These are phyloP conservation scores for Dasypus novemcinctus DNA, from an alignment of 2,113 vertebrate genomes.

Conservation along the genomic window DNA sequence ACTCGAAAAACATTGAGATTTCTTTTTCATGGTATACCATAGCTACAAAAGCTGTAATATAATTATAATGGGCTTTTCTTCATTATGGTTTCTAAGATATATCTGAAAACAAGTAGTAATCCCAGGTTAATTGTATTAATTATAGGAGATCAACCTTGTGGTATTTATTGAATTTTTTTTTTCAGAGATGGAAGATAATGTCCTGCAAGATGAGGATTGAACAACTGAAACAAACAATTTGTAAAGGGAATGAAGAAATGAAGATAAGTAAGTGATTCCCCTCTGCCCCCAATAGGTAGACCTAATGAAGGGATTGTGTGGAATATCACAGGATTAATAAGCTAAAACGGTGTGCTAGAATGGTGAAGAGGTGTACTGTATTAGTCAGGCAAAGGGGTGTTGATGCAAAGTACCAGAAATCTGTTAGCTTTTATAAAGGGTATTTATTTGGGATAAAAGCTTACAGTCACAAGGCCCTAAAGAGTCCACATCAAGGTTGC, in stretches of 20 bases:
- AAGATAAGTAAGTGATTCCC: constrained; percentile 88
- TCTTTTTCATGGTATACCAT: not conserved
- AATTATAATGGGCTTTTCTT: not conserved
- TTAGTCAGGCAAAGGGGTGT: no score
- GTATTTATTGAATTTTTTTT: constrained; percentile 69
- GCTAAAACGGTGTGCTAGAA: not conserved
- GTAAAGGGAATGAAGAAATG: constrained; percentile 91
- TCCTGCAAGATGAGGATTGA: constrained; percentile 96
- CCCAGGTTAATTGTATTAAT: constrained; percentile 33
- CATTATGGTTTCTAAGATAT: constrained; percentile 22
- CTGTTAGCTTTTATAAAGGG: no score
- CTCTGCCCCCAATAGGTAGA: not conserved
- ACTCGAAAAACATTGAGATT: not conserved
- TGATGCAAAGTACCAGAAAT: no score
- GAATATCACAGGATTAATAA: not conserved
- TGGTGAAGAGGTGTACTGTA: no score
- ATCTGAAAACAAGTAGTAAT: constrained; percentile 1
- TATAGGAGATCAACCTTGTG: constrained; percentile 38
- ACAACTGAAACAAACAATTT: constrained; percentile 95
- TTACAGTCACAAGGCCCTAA: no score
- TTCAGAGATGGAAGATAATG: constrained; percentile 99
- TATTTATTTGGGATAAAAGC: no score
- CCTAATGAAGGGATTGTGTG: not conserved
- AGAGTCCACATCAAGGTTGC: no score
- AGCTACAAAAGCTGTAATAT: not conserved